Evolutionary conservation across 2,797 vertebrate species (phyloP).

Genomic region (Spondyliosoma cantharus): DNA sequence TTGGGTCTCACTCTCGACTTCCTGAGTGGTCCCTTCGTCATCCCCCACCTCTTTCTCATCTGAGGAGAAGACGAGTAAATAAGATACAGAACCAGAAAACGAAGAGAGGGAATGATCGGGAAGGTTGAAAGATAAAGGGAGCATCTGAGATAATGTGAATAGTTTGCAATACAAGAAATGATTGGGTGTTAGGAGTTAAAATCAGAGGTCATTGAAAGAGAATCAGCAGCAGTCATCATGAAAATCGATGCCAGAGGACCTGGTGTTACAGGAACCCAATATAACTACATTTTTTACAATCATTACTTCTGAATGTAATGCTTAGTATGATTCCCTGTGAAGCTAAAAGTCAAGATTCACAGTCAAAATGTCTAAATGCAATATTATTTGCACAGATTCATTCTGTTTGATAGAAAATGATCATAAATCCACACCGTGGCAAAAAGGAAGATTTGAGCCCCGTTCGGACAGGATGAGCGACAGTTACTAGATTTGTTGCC

Average conservation of each 20-base stretch:
- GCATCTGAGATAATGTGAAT: not conserved
- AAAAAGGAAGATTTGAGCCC: not conserved
- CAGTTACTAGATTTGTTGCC: not conserved
- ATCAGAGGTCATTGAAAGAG: slow-evolving; percentile 19
- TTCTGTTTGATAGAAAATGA: not conserved
- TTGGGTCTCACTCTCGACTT: slow-evolving; percentile 40
- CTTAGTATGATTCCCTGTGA: not conserved
- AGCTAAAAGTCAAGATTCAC: slow-evolving; percentile 1
- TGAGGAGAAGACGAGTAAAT: slow-evolving; percentile 27
- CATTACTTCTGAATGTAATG: not conserved
- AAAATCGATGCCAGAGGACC: slow-evolving; percentile 1
- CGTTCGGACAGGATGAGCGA: not conserved
- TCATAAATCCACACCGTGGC: not conserved
- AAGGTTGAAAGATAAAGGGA: not conserved
- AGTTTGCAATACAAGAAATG: not conserved
- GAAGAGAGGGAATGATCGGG: not conserved
- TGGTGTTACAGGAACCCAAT: not conserved
- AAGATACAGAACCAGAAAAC: not conserved
- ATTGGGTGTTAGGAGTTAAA: slow-evolving; percentile 40
- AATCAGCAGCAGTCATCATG: slow-evolving; percentile 23
- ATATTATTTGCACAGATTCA: not conserved
- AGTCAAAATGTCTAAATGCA: not conserved
- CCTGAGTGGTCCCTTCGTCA: slow-evolving; percentile 30
- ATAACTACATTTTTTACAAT: slow-evolving; percentile 1
- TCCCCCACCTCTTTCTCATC: slow-evolving; percentile 69